Evolutionary conservation across 1,140 invertebrate species (phyloP).

Genomic region (Formica exsecta): DNA sequence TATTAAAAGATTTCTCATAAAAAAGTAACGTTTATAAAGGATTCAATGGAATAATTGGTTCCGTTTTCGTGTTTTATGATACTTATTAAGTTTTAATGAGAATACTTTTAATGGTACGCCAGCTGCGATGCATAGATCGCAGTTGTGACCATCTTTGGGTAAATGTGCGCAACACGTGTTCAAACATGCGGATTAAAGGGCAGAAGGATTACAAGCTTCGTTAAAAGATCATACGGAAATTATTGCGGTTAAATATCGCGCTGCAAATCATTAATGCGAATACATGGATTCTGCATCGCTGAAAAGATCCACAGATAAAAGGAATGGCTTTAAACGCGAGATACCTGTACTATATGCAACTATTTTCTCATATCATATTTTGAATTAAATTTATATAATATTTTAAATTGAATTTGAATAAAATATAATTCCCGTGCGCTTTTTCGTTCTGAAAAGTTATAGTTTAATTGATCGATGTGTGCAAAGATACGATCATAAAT

Average conservation of each 20-base stretch:
- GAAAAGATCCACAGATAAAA: not conserved
- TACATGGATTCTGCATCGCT: not conserved
- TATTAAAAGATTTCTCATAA: not conserved
- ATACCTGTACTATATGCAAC: not conserved
- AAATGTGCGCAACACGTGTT: slow-evolving; percentile 23
- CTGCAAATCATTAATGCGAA: not conserved
- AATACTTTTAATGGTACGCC: slow-evolving; percentile 18
- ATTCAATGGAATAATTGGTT: slow-evolving; percentile 4
- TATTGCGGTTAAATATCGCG: not conserved
- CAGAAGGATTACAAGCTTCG: not conserved
- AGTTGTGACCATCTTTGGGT: slow-evolving; percentile 18
- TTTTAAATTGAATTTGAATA: slow-evolving; percentile 21
- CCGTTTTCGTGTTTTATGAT: not conserved
- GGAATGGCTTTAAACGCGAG: not conserved
- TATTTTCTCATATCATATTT: not conserved
- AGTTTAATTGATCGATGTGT: slow-evolving; percentile 20
- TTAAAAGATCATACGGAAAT: not conserved
- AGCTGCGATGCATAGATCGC: slow-evolving; percentile 33
- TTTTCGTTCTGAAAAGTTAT: not conserved
- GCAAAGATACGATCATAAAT: slow-evolving; percentile 14
- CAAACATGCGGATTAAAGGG: not conserved
- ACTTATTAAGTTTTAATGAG: slow-evolving; percentile 44
- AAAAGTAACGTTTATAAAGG: not conserved
- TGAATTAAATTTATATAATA: not conserved
- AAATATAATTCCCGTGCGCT: slow-evolving; percentile 14